Evolutionary conservation across 2,888 invertebrate species (phyloP), one percentile per base, ranked within the genome.

Genomic region (Ditula angustiorana): DNA sequence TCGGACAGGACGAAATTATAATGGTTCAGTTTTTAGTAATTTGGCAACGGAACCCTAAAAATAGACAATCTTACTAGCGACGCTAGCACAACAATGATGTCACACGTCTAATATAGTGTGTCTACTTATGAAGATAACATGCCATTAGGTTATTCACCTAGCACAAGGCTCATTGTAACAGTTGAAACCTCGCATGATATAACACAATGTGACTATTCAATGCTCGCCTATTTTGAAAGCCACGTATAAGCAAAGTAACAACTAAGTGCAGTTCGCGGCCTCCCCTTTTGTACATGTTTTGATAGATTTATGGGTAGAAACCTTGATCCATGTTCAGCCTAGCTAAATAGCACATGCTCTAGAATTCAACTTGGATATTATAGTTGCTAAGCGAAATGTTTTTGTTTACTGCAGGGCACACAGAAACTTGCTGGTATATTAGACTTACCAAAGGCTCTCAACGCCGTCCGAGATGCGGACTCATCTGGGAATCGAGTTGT

Each of bases 81-180:
- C 46, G 46, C 46, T 24, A 24, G 24, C 24, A 46, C 46, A 46
- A 81, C 86, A 87, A 87, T 90, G 86, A 89, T 88, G 87, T 88
- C 88, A 88, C 82, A 82, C 75, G 80, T 86, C 84, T 85, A 85
- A 88, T 89, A 83, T 82, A 84, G 80, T 83, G 75, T 82, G 81
- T 84, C 83, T 84, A 80, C 83, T 83, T 76, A 79, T 77, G 72
- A 76, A 86, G 91, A 91, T 90, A 90, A 88, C 81, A 78, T 80
- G 74, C 69, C 71, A 74, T 70, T 66, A 75, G 88, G 87, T 88
- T 82, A 79, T 88, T 90, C 84, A 89, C 86, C 88, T 80, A 74
- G 68, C 69, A 74, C 74, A 75, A 74, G 73, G 68, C 82, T 74
- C 80, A 73, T 77, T 82, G 79, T 82, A 78, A 78, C 78, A 75